Evolutionary conservation across 2,113 vertebrate species (phyloP).

Genomic region (Falco punctatus): DNA sequence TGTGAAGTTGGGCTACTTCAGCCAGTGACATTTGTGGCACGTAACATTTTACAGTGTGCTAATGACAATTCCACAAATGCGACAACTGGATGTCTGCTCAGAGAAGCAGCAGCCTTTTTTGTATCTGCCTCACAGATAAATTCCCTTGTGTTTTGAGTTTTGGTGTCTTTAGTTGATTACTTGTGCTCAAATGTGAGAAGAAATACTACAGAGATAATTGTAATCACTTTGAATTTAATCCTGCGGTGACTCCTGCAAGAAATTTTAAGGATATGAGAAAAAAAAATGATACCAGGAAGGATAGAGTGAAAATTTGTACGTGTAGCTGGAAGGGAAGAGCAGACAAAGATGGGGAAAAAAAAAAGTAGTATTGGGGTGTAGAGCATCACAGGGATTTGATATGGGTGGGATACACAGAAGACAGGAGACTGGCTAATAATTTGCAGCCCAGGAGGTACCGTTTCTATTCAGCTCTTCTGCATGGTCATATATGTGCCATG

Average conservation of each 20-base stretch:
- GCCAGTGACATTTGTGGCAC: neutral
- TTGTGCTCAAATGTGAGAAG: constrained; percentile 51
- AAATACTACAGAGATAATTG: constrained; percentile 57
- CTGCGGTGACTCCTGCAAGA: constrained; percentile 21
- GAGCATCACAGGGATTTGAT: neutral
- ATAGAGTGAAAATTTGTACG: neutral
- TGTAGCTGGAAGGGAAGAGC: neutral
- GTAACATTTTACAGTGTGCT: neutral
- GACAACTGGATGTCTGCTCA: neutral
- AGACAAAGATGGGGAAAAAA: neutral
- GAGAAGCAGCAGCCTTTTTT: neutral
- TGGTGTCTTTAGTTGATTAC: constrained; percentile 33
- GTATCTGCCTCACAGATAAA: neutral
- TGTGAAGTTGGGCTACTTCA: neutral
- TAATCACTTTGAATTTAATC: constrained; percentile 53
- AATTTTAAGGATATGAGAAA: neutral
- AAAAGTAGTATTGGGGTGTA: neutral
- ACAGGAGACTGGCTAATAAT: neutral
- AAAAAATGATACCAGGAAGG: neutral
- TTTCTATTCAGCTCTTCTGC: neutral
- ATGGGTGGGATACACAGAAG: neutral
- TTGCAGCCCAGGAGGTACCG: neutral
- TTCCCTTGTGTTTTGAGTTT: constrained; percentile 23
- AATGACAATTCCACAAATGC: neutral
- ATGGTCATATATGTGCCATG: neutral